phyloP scores from a whole-genome alignment of 2,888 invertebrate genomes.

The Eupithecia dodoneata region DNA sequence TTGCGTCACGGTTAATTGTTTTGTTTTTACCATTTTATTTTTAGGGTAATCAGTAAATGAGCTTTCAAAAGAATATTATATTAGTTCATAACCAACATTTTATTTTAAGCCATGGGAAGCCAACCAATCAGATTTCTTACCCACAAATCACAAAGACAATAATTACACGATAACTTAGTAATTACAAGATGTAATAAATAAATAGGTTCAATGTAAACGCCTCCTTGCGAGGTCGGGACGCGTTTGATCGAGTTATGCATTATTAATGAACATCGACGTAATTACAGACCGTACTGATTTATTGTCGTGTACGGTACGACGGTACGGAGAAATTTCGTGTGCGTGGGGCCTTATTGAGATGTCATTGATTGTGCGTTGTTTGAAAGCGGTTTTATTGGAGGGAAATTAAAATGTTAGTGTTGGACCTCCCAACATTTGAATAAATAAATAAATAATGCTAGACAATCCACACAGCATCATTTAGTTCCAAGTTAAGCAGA shows the following conservation, averaged over 20 bases:
- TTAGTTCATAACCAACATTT: neutral
- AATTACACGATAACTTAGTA: constrained; percentile 36
- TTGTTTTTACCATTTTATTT: neutral
- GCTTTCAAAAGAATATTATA: neutral
- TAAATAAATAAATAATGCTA: no score
- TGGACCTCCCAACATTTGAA: neutral
- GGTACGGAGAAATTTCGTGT: constrained; percentile 44
- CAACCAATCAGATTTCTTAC: neutral
- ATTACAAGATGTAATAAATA: constrained; percentile 15
- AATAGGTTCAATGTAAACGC: constrained; percentile 40
- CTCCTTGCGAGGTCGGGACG: constrained; percentile 46
- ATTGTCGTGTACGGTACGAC: constrained; percentile 47
- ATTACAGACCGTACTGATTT: constrained; percentile 75
- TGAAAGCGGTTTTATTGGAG: constrained; percentile 2
- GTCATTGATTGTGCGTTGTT: constrained; percentile 22
- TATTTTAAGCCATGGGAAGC: neutral
- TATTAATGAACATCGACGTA: constrained; percentile 79
- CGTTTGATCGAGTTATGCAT: constrained; percentile 82
- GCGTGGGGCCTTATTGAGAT: constrained; percentile 46
- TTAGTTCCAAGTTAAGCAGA: no score
- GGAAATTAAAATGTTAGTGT: neutral
- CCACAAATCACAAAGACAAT: constrained; percentile 22
- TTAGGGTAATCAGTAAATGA: neutral
- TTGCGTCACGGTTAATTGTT: neutral
- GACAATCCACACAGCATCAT: no score